Evolutionary conservation across 2,797 vertebrate species (phyloP), one percentile per base, ranked within the genome.

Genomic region (Poeciliopsis paucimaculata): DNA sequence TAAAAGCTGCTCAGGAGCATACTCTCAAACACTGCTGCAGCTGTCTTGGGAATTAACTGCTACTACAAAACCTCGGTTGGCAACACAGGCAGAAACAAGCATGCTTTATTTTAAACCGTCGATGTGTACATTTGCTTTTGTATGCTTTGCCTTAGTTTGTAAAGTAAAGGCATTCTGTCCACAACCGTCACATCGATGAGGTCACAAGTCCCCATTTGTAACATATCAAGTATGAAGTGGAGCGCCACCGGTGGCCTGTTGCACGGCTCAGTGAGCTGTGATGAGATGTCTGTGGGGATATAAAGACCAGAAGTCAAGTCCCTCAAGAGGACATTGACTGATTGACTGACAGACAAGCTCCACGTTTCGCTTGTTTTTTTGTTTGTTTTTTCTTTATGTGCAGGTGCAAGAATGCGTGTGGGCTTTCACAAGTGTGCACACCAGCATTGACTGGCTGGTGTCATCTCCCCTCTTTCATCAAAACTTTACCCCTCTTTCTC

Each of bases 301-400:
- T 77, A 88, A 79, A 88, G 91, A 90, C 76, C 83, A 89, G 68
- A 83, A 86, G 88, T 85, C 41, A 76, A 88, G 87, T 91, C 87
- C 84, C 86, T 90, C 81, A 89, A 91, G 85, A 90, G 88, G 85
- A 89, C 88, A 80, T 53, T 90, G 88, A 90, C 89, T 84, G 91
- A 92, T 72, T 87, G 90, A 91, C 70, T 89, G 88, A 87, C 83
- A 81, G 87, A 85, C 88, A 86, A 79, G 72, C 76, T 76, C 46
- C 72, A 5, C 83, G 85, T 71, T 31, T 47, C 20, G 74, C 45
- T 68, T 86, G 62, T 80, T 10, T 79, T 0, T 53, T 45, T 41
- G 84, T 66, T 79, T 8, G 77, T 81, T 12, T 77, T 53, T 26
- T 28, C 16, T 86, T 71, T 82, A 10, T 79, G 73, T 74, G 75